Evolutionary conservation across 1,140 invertebrate genomes (phyloP).

Genomic region (Propsilocerus akamusi): DNA sequence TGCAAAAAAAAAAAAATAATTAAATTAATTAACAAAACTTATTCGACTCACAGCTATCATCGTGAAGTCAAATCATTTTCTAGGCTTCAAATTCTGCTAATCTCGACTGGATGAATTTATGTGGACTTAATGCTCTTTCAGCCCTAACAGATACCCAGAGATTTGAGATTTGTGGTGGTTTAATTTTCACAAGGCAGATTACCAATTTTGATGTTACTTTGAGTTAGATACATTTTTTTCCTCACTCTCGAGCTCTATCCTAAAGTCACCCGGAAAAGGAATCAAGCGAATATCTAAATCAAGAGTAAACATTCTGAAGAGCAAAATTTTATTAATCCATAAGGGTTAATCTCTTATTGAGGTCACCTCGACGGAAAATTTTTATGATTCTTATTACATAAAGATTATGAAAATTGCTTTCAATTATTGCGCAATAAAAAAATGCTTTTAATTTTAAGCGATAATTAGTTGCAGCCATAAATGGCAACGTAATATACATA

Average conservation of each 20-base stretch:
- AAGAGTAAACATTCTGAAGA: neutral
- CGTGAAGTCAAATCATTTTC: too few species aligned
- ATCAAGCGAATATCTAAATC: neutral
- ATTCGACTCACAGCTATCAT: too few species aligned
- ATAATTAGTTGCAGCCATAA: neutral
- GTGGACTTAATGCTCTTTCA: too few species aligned
- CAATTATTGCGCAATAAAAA: neutral
- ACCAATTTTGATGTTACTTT: neutral
- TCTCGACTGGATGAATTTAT: too few species aligned
- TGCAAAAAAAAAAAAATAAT: too few species aligned
- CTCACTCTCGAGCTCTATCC: neutral
- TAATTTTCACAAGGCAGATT: too few species aligned
- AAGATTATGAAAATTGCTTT: neutral
- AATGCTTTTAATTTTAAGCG: neutral
- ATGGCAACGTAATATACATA: neutral
- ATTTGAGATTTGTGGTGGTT: too few species aligned
- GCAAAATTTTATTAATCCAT: neutral
- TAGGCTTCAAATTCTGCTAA: too few species aligned
- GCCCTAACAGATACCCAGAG: too few species aligned
- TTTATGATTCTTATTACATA: neutral
- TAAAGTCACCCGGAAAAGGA: neutral
- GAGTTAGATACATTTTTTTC: neutral
- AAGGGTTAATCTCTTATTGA: too few species aligned
- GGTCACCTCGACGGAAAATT: neutral
- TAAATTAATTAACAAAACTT: too few species aligned